Conservation (phyloP, 2,113 vertebrate genomes). For the Leptosomus discolor region DNA sequence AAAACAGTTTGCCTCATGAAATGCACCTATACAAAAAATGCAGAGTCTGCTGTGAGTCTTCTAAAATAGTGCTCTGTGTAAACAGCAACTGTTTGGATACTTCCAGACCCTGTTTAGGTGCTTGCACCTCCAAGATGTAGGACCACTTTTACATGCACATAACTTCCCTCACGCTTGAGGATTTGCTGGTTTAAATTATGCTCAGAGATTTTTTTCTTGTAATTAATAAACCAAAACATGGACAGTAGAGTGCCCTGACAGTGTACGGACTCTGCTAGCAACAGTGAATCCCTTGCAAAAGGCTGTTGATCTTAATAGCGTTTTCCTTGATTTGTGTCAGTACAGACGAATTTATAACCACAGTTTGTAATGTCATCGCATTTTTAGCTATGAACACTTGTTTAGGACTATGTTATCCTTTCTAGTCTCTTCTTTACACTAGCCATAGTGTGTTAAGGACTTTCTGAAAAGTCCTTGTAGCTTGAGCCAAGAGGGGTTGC, state of each 20-base stretch:
- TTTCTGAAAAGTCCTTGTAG: not conserved
- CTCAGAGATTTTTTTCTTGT: not conserved
- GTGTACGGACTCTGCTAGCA: not conserved
- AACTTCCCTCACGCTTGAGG: not conserved
- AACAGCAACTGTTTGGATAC: not conserved
- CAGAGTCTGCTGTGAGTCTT: not conserved
- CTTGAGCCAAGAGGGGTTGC: not conserved
- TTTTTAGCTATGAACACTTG: not conserved
- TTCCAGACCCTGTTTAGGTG: not conserved
- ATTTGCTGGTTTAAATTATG: not conserved
- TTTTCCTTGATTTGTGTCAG: not conserved
- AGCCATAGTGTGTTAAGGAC: not conserved
- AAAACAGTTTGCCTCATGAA: not conserved
- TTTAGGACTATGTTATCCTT: not conserved
- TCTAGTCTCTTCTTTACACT: not conserved
- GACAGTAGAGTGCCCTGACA: not conserved
- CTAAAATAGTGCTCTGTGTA: not conserved
- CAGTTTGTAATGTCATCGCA: not conserved
- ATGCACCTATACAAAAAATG: fast-evolving
- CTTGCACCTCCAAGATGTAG: not conserved
- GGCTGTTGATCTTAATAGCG: not conserved
- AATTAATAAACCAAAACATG: not conserved
- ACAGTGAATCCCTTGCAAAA: not conserved
- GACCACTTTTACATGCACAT: not conserved
- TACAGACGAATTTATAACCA: not conserved